These are phyloP conservation scores for Pelosia muscerda DNA, from an alignment of 2,888 invertebrate species.

Conservation along the genomic window DNA sequence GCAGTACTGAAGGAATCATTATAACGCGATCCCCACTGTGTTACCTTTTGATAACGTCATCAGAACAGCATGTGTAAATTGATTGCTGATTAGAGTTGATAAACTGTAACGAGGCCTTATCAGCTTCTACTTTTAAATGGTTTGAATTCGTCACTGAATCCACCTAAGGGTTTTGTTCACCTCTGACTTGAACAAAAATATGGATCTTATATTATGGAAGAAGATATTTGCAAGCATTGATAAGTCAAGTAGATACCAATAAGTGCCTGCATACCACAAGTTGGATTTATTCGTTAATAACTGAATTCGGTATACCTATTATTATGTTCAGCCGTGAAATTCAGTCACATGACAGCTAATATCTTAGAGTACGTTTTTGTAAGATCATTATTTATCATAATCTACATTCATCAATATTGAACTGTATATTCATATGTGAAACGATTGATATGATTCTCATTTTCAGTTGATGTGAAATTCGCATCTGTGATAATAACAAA, in stretches of 20 bases:
- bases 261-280: neutral
- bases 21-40: neutral
- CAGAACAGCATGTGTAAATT: conserved; percentile 2
- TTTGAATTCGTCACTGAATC: neutral
- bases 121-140: neutral
- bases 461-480: conserved; percentile 12
- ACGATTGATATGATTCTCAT: neutral
- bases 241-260: too few relatives aligned
- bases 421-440: neutral
- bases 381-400: neutral
- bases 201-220: neutral
- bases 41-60: conserved; percentile 3
- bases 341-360: too few relatives aligned
- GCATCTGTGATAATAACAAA: conserved; percentile 44
- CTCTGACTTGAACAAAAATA: neutral
- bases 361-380: neutral
- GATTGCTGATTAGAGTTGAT: neutral
- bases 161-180: neutral
- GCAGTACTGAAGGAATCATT: neutral
- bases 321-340: too few relatives aligned
- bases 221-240: neutral
- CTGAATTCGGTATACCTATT: too few relatives aligned
- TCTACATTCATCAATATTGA: neutral
- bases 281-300: too few relatives aligned
- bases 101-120: neutral